These are phyloP conservation scores for Eueremaeus valkanovi DNA, from an alignment of 2,888 invertebrate genomes.

Conservation along the genomic window DNA sequence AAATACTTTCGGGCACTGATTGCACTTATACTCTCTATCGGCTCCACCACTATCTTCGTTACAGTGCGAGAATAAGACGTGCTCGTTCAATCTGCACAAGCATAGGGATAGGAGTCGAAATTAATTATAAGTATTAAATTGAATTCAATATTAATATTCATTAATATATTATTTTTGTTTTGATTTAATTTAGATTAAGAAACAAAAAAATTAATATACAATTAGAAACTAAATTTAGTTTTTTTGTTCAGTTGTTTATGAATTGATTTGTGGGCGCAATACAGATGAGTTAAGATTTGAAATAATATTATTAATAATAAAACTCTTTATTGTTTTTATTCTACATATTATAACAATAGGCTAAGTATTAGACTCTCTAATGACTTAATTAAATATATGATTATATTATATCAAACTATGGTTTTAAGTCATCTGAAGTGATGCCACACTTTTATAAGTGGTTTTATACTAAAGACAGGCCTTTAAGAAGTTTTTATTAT, in stretches of 20 bases:
- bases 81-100: not conserved
- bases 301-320: too few species aligned
- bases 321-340: too few species aligned
- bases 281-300: too few species aligned
- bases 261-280: too few species aligned
- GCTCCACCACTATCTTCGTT: constrained; percentile 15
- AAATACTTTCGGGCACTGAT: constrained; percentile 76
- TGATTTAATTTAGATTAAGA: not conserved
- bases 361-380: too few species aligned
- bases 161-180: not conserved
- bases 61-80: constrained; percentile 3
- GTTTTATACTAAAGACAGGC: too few species aligned
- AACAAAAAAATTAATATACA: not conserved
- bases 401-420: too few species aligned
- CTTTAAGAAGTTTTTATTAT: too few species aligned
- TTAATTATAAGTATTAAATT: too few species aligned
- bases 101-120: not conserved
- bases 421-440: too few species aligned
- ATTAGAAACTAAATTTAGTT: not conserved
- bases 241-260: not conserved
- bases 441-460: too few species aligned
- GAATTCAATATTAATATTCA: not conserved
- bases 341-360: too few species aligned
- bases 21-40: constrained; percentile 65
- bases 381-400: not conserved